Evolutionary conservation across 2,797 vertebrate species (phyloP).

Genomic region (Rhinogobio ventralis): DNA sequence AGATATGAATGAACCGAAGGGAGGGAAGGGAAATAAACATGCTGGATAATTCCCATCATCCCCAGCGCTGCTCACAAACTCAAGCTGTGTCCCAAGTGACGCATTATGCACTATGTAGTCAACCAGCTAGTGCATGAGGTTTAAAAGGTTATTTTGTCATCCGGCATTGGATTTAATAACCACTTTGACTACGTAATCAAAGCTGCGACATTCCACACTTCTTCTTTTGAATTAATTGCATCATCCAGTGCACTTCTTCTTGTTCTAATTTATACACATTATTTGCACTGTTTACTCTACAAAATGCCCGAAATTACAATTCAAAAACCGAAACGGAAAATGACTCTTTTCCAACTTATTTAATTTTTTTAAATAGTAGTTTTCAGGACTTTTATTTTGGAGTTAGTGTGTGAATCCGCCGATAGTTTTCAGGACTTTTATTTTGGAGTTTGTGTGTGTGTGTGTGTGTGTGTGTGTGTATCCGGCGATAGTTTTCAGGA

Average conservation of each 20-base stretch:
- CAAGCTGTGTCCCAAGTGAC: background rate
- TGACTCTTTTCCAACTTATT: background rate
- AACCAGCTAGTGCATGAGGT: background rate
- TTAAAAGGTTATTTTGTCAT: background rate
- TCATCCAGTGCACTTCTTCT: background rate
- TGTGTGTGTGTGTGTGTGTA: too few species aligned
- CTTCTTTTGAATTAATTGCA: background rate
- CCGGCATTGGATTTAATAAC: background rate
- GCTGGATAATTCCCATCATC: slow-evolving; percentile 34
- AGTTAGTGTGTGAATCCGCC: background rate
- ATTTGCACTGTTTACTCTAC: background rate
- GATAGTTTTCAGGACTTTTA: background rate
- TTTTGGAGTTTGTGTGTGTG: too few species aligned
- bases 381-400: background rate
- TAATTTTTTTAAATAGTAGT: too few species aligned
- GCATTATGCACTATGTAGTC: background rate
- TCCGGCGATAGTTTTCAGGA: background rate
- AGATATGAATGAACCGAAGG: slow-evolving; percentile 48
- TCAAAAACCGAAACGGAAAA: fast-evolving
- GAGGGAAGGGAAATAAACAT: slow-evolving; percentile 25
- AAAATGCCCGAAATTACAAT: background rate
- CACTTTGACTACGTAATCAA: background rate
- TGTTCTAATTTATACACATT: background rate
- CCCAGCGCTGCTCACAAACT: background rate
- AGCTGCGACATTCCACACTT: background rate